A percentile compares a stretch with the other conserved stretches of the same genome.
phyloP scores from a whole-genome alignment of 2,888 invertebrate genomes.

The Capitulum mitella region DNA sequence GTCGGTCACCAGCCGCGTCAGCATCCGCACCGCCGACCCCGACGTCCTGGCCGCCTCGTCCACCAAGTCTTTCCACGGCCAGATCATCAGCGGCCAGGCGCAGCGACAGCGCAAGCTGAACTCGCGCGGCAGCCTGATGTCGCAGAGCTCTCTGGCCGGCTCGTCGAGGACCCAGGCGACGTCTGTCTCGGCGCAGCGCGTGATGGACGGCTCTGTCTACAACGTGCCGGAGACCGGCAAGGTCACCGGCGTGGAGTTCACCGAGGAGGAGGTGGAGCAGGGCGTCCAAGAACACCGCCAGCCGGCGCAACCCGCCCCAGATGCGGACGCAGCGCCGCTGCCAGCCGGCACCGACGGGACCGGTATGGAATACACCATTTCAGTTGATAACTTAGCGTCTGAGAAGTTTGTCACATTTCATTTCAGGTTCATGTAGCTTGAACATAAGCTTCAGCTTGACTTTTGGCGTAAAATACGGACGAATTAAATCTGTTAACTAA shows the following conservation, averaged over 20 bases:
- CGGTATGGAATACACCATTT: no score
- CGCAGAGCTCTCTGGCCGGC: neutral
- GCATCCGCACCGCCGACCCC: neutral
- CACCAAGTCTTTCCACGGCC: conserved; percentile 3
- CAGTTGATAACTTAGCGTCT: no score
- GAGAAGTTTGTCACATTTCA: no score
- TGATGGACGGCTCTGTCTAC: neutral
- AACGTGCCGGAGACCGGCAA: neutral
- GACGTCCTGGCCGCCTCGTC: neutral
- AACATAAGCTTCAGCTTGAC: no score
- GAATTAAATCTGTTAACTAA: no score
- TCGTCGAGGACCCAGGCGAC: neutral
- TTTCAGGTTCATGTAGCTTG: no score
- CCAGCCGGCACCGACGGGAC: no score
- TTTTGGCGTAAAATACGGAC: no score
- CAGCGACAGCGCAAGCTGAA: neutral
- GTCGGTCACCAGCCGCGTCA: neutral
- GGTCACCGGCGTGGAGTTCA: neutral
- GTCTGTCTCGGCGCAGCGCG: neutral
- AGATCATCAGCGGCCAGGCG: conserved; percentile 10
- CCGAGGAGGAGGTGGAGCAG: neutral
- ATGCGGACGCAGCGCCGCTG: no score
- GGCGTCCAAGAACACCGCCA: neutral
- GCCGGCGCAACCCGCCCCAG: no score
- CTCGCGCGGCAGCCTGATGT: neutral